Conservation (phyloP, 2,888 invertebrate species). For the Beris chalybata region DNA sequence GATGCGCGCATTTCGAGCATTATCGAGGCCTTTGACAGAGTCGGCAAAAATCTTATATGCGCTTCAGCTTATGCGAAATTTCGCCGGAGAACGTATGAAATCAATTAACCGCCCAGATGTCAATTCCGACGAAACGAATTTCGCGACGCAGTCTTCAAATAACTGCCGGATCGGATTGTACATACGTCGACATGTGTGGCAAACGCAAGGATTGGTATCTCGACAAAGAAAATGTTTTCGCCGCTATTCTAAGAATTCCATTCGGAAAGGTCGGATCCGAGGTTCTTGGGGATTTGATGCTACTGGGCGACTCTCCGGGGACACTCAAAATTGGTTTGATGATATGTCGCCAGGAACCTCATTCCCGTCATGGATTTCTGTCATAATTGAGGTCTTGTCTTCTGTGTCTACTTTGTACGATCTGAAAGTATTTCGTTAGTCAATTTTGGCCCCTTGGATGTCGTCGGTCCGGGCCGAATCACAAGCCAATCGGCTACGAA, state of each 20-base stretch:
- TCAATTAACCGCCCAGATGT: conserved; percentile 33
- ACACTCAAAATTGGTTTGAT: conserved; percentile 22
- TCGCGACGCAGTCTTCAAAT: conserved; percentile 12
- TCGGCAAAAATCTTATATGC: conserved; percentile 17
- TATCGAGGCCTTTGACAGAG: conserved; percentile 22
- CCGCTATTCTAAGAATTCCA: conserved; percentile 15
- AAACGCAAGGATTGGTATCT: conserved; percentile 10
- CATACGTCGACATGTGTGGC: conserved; percentile 25
- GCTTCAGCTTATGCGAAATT: conserved; percentile 12
- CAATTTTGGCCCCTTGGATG: too few species aligned
- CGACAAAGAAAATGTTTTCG: not conserved
- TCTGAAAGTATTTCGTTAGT: too few species aligned
- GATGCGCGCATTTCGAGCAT: conserved; percentile 4
- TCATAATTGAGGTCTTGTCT: conserved; percentile 7
- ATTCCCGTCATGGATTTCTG: not conserved
- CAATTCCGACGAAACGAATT: conserved; percentile 27
- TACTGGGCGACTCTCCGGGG: conserved; percentile 7
- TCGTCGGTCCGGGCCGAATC: too few species aligned
- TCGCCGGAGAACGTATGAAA: conserved; percentile 22
- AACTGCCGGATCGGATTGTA: not conserved
- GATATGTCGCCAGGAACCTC: conserved; percentile 16
- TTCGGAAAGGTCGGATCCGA: conserved; percentile 8
- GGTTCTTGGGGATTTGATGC: not conserved
- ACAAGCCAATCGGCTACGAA: too few species aligned
- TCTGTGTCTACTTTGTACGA: too few species aligned